phyloP scores from a whole-genome alignment of 2,888 invertebrate species.

The Ophioninae sp. region DNA sequence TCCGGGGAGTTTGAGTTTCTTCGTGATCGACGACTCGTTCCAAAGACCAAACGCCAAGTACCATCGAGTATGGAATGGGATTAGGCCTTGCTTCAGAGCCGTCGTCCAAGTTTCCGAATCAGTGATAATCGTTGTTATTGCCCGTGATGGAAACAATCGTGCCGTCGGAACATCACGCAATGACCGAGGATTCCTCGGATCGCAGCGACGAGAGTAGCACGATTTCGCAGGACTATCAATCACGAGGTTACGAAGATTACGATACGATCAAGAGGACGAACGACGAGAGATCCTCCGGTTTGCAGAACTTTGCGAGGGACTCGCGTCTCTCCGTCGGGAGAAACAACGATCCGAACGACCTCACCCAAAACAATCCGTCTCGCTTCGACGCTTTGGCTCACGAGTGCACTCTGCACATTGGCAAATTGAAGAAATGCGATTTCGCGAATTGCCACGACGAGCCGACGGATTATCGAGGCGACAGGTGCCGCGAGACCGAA shows the following conservation, averaged over 20 bases:
- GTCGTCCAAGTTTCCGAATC: not conserved
- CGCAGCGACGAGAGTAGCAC: constrained; percentile 70
- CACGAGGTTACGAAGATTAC: constrained; percentile 73
- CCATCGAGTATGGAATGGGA: constrained; percentile 4
- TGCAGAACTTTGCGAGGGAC: constrained; percentile 61
- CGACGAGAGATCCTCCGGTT: constrained; percentile 55
- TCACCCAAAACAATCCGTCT: constrained; percentile 31
- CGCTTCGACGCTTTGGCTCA: constrained; percentile 67
- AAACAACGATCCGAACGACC: constrained; percentile 26
- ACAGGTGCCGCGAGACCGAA: constrained; percentile 62
- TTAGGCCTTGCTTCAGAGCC: not conserved
- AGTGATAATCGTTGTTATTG: not conserved
- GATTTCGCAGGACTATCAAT: constrained; percentile 72
- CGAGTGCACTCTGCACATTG: constrained; percentile 64
- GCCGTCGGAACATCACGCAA: constrained; percentile 64
- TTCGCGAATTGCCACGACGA: constrained; percentile 19
- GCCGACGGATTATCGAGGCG: constrained; percentile 61
- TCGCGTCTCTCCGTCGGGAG: constrained; percentile 57
- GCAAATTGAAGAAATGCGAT: constrained; percentile 68
- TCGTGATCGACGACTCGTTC: not conserved
- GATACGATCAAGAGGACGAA: constrained; percentile 72
- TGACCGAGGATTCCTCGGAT: constrained; percentile 71
- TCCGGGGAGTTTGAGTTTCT: not conserved
- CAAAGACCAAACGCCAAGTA: not conserved
- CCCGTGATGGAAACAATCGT: constrained; percentile 71